Base-by-base conservation (phyloP, 1,140 invertebrate genomes). In the Temnothorax longispinosus region DNA sequence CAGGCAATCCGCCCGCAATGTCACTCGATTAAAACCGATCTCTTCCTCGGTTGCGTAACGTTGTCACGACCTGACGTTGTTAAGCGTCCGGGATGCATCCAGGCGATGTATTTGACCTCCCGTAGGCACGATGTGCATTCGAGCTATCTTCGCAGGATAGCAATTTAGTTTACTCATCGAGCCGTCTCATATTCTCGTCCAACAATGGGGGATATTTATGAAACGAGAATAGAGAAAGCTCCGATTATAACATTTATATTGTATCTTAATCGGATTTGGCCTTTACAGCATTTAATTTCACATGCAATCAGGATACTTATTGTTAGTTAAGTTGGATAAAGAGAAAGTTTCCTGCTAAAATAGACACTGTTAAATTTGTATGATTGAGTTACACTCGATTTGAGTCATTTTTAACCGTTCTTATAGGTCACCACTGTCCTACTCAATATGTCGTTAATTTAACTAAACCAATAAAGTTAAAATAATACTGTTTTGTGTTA, bases 21-120 rank as follows among this genome's bases (percentile, higher is more conserved):
- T 86, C 71, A 44, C 71, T 21, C 65, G 88, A 90, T 89, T 87
- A 90, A 87, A 89, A 67, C 13, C 72, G 88, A 89, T 27, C 27
- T 76, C 69, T 65, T 44, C 11, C 67, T 35, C 38, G 65, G 41
- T 90, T 90, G 50, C 88, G 72, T 74, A 87, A 90, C 47, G 32
- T 8, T 6, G 50, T 38, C 50, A 38, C 27, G 27, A 27, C 27
- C 32, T 6, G 50, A 47, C 65, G 65, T 27, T n/a, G 60, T 10
- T 18, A 44, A 38, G 41, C 18, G 35, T 64, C 32, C 32, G 56
- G 62, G 54, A 27, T 38, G 35, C 18, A 3, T 27, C 27, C 32
- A 18, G 47, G 50, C n/a, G 6, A 13, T 35, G 27, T 60, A 38
- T 21, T 21, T 11, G 35, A 81, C n/a, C 21, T 56, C n/a, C 62